phyloP scores from a whole-genome alignment of 2,888 invertebrate genomes.

The Oxystoma pomonae region DNA sequence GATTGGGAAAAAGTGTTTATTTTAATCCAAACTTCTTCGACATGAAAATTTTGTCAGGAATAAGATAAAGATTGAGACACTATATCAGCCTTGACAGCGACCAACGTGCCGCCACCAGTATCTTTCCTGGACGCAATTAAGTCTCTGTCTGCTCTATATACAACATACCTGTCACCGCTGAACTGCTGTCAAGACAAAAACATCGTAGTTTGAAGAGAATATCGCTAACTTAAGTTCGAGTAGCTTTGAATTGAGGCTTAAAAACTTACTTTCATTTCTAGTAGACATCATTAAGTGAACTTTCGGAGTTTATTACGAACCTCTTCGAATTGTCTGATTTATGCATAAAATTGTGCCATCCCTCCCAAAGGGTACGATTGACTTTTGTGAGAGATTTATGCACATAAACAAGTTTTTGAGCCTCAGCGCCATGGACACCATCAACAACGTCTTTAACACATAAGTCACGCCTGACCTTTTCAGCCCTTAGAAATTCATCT shows the following conservation, averaged over 20 bases:
- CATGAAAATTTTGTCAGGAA: not conserved
- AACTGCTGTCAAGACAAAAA: not conserved
- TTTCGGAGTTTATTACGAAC: not conserved
- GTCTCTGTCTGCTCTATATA: not conserved
- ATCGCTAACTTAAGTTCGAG: not conserved
- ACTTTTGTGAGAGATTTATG: too few species aligned
- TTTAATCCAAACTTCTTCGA: not conserved
- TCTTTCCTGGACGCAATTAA: not conserved
- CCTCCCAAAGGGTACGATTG: too few species aligned
- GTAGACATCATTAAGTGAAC: not conserved
- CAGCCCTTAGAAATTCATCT: too few species aligned
- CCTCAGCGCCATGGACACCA: too few species aligned
- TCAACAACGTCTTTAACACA: too few species aligned
- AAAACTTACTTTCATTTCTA: not conserved
- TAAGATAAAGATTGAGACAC: not conserved
- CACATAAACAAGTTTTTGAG: too few species aligned
- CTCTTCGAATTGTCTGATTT: not conserved
- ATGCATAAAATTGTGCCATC: too few species aligned
- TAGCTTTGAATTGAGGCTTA: not conserved
- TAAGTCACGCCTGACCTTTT: too few species aligned
- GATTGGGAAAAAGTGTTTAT: not conserved
- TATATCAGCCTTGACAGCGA: not conserved
- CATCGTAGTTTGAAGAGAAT: not conserved
- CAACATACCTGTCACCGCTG: too few species aligned
- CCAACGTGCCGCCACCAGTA: not conserved